Base-by-base conservation (phyloP, 2,113 vertebrate genomes). In the Etheostoma spectabile region DNA sequence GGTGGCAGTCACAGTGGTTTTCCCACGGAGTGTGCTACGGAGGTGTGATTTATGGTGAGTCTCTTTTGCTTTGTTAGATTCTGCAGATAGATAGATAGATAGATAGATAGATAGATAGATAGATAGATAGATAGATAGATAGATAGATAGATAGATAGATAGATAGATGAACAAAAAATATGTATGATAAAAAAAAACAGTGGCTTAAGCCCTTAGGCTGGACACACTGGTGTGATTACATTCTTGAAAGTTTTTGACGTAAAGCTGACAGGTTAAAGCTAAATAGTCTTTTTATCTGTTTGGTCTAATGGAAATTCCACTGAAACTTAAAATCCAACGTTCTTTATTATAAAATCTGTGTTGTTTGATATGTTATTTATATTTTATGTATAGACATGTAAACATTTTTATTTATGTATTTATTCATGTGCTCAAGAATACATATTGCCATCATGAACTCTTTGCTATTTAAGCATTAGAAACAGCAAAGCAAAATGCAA, bases 21-120 rank as follows among this genome's bases (percentile, higher is more conserved):
- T 30, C 6, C 59, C 35, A 56, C 16, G 15, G 48, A 57, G 2
- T 10, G 51, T 56, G 51, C 38, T 5, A 33, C 16, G 38, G 49
- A 64, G 48, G 35, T 15, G 53, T 16, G 30, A 65, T 42, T 71
- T 2, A 61, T 24, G 72, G 79, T 81, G 48, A 84, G 81, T 52
- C 1, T 15, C 2, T 49, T 38, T 59, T 30, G 53, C 16, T 30
- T 60, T 5, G 13, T 13, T 19, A 21, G 16, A 59, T 35, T 19
- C 11, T 52, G n/a, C 48, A 24, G 5, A 68, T 59, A 65, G 63
- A 77, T 67, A 67, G 74, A 63, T 74, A 53, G 48, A 64, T 66
- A 45, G 38, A 45, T 55, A 46, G 38, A 72, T 24, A 52, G 61
- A 76, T 57, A 59, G 61, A 64, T 73, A 73, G 55, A 59, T 59